Conservation (phyloP, 2,797 vertebrate species). For the Staurois parvus region DNA sequence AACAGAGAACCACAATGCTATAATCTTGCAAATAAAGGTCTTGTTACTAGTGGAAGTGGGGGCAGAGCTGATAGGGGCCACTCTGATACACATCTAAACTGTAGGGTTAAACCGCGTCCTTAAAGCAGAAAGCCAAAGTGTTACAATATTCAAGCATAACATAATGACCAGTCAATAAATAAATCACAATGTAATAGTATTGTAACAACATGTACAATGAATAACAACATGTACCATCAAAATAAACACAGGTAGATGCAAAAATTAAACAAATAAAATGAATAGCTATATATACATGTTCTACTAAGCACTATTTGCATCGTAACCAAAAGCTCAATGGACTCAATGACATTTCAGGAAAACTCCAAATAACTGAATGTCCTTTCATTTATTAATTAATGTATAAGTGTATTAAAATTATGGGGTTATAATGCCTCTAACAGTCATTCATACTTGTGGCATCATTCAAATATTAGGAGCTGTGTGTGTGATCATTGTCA, state of each 20-base stretch:
- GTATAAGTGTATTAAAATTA: too few relatives aligned
- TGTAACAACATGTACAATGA: background rate
- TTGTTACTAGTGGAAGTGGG: conserved; percentile 8
- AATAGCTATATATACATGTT: background rate
- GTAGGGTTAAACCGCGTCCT: conserved; percentile 4
- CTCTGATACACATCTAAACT: background rate
- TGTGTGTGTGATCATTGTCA: background rate
- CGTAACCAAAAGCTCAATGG: too few relatives aligned
- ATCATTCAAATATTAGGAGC: background rate
- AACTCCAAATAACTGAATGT: too few relatives aligned
- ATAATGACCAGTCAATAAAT: background rate
- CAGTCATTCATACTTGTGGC: background rate
- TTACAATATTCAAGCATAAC: background rate
- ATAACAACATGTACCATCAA: background rate
- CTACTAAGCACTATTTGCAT: too few relatives aligned
- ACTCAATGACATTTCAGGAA: too few relatives aligned
- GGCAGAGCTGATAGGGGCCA: background rate
- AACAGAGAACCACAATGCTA: conserved; percentile 2
- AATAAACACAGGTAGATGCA: background rate
- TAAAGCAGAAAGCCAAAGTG: conserved; percentile 13
- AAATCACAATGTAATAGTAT: background rate
- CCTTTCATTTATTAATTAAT: too few relatives aligned
- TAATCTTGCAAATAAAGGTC: background rate
- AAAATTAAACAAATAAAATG: background rate
- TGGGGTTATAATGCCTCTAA: too few relatives aligned